Conservation (phyloP, 2,797 vertebrate genomes). For the Thunnus albacares region DNA sequence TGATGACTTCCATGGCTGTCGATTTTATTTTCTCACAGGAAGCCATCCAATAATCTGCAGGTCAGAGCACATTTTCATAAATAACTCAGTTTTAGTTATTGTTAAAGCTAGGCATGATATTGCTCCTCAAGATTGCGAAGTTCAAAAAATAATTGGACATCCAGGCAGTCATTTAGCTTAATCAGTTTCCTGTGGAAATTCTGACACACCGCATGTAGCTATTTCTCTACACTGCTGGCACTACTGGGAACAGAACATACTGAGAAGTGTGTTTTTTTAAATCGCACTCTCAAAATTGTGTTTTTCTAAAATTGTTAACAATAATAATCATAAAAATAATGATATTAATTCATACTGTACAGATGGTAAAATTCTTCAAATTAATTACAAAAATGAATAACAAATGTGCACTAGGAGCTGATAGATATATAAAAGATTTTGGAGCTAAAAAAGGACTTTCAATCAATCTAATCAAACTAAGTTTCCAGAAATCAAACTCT, state of each 20-base stretch:
- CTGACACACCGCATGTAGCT: conserved; percentile 37
- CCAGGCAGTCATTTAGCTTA: conserved; percentile 68
- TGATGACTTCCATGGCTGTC: conserved; percentile 70
- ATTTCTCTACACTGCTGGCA: conserved; percentile 26
- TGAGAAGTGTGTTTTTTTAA: not conserved
- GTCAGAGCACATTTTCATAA: conserved; percentile 70
- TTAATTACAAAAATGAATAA: not conserved
- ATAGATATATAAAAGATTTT: not conserved
- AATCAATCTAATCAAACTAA: conserved; percentile 13
- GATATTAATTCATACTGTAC: not conserved
- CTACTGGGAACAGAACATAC: not conserved
- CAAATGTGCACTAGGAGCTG: not conserved
- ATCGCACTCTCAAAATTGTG: not conserved
- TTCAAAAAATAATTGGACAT: conserved; percentile 71
- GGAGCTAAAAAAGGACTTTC: not conserved
- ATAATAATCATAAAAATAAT: not conserved
- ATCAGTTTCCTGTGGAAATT: conserved; percentile 63
- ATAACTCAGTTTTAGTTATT: conserved; percentile 70
- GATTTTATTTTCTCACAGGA: conserved; percentile 67
- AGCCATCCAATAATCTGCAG: conserved; percentile 66
- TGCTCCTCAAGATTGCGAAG: conserved; percentile 53
- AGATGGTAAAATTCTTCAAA: not conserved
- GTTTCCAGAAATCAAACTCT: conserved; percentile 28
- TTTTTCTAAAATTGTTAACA: conserved; percentile 2
- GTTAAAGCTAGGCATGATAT: conserved; percentile 65